phyloP scores from a whole-genome alignment of 2,888 invertebrate genomes.

The Taphrorychus bicolor region DNA sequence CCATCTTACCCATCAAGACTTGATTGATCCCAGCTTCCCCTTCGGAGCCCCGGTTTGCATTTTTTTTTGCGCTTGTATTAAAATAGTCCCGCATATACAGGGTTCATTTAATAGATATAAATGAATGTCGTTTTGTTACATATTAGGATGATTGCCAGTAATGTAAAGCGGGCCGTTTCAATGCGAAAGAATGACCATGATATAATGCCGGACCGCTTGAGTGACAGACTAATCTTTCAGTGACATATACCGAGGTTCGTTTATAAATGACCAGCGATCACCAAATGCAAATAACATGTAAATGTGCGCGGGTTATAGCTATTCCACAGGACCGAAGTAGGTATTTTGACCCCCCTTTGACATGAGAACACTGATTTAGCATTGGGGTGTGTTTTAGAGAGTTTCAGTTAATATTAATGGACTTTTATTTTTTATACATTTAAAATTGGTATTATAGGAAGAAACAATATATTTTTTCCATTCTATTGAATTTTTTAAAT shows the following conservation, averaged over 20 bases:
- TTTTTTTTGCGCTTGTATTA: slow-evolving; percentile 15
- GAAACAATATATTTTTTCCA: no score
- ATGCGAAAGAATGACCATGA: slow-evolving; percentile 49
- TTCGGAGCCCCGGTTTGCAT: background rate
- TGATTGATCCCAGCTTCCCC: background rate
- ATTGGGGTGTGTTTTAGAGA: no score
- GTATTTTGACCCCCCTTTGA: background rate
- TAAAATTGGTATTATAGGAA: no score
- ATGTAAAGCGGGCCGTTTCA: slow-evolving; percentile 45
- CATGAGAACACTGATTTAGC: no score
- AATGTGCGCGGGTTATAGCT: slow-evolving; percentile 49
- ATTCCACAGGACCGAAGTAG: slow-evolving; percentile 12
- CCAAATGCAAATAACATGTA: slow-evolving; percentile 60
- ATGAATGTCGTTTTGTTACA: slow-evolving; percentile 45
- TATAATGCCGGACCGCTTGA: slow-evolving; percentile 56
- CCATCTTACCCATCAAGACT: no score
- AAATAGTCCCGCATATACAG: slow-evolving; percentile 32
- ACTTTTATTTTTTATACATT: no score
- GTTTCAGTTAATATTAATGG: no score
- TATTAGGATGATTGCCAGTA: slow-evolving; percentile 48
- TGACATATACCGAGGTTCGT: slow-evolving; percentile 57
- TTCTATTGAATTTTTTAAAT: no score
- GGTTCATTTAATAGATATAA: slow-evolving; percentile 46
- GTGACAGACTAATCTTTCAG: slow-evolving; percentile 59
- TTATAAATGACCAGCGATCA: slow-evolving; percentile 59